Base-by-base conservation (phyloP, 2,797 vertebrate species). In the Mormyrus proboscirostris region DNA sequence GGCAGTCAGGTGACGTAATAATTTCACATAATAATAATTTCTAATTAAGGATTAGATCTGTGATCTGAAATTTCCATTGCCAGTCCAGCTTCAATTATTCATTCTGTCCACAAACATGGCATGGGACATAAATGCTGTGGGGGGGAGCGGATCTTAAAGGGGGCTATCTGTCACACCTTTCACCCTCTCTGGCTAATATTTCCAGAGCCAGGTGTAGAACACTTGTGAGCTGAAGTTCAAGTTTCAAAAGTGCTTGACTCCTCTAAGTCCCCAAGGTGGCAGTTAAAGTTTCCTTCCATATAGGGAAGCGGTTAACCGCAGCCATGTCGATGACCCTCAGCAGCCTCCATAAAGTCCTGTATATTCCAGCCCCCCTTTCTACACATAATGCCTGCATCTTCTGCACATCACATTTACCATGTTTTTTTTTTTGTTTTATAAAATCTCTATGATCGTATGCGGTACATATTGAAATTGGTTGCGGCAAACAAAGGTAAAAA, bases 61-160 rank as follows among this genome's bases (percentile, higher is more conserved):
- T 50, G 19, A 83, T 59, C 49, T 89, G 50, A 55, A 88, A 90
- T 85, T 69, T 84, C 44, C 86, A 49, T 59, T 29, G 41, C 25
- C 76, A 84, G 84, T 88, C 88, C 16, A 4, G 14, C 29, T 82
- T 89, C 41, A 87, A 87, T 90, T 89, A 87, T 87, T 90, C 88
- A 90, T 90, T 73, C 88, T 41, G 19, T 57, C 62, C 57, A 53
- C 79, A 57, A 88, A 84, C 62, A 87, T 14, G 22, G 51, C 62
- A 29, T 7, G 25, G 53, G 59, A 41, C 55, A 62, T n/a, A 79
- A 65, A 50, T 8, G 59, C 88, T 41, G 22, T 14, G 47, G 69
- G 86, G 57, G 38, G 10, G 5, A 50, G 86, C 12, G 49, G 10
- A 16, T 49, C 14, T 29, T 9, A 51, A 86, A 29, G 83, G 86